phyloP scores from a whole-genome alignment of 2,888 invertebrate genomes.

The Acanthoscelides obtectus region DNA sequence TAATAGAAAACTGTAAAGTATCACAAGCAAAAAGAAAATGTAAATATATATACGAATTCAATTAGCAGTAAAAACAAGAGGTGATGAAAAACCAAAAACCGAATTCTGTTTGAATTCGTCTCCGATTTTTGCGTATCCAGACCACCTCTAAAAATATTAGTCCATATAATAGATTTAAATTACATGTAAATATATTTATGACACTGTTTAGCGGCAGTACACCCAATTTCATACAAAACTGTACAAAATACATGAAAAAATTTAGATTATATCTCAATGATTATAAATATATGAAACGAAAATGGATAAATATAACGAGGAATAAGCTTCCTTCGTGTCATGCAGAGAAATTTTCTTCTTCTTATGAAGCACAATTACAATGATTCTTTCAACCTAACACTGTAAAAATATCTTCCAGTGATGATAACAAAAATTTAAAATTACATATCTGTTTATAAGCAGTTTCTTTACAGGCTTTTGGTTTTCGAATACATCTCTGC shows the following conservation, averaged over 20 bases:
- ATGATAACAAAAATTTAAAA: too few relatives aligned
- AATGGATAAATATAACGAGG: neutral
- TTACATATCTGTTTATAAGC: too few relatives aligned
- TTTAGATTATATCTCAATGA: neutral
- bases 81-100: neutral
- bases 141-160: neutral
- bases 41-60: neutral
- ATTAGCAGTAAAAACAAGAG: neutral
- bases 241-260: conserved; percentile 1
- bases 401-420: too few relatives aligned
- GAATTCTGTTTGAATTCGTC: neutral
- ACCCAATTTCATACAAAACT: conserved; percentile 1
- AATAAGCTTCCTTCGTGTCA: neutral
- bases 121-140: neutral
- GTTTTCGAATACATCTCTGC: neutral
- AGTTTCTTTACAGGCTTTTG: neutral
- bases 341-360: neutral
- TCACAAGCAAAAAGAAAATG: neutral
- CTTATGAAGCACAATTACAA: too few relatives aligned
- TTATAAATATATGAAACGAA: neutral
- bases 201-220: neutral
- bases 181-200: neutral
- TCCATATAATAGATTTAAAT: neutral
- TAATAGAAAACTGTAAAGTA: neutral
- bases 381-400: too few relatives aligned